Evolutionary conservation across 2,888 invertebrate genomes (phyloP).

Genomic region (Incurvaria masculella): DNA sequence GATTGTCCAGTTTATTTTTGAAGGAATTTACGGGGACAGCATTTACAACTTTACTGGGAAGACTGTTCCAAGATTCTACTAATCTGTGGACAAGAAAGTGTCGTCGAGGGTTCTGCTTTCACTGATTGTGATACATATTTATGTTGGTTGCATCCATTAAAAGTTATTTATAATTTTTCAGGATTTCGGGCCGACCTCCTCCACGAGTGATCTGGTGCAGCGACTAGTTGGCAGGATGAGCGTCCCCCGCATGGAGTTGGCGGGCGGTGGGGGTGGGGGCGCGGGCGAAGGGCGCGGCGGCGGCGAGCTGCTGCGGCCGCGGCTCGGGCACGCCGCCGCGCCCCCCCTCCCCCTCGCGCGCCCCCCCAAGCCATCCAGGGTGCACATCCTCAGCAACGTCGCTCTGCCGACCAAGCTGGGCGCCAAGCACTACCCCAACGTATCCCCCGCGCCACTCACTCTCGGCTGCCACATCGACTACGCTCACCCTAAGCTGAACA

Average conservation of each 20-base stretch:
- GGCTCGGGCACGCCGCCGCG: conserved; percentile 42
- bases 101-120: no score
- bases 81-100: no score
- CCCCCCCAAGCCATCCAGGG: conserved; percentile 45
- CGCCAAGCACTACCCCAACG: conserved; percentile 36
- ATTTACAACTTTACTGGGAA: no score
- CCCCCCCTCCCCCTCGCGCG: conserved; percentile 41
- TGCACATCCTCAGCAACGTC: conserved; percentile 51
- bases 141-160: conserved; percentile 1
- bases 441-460: conserved; percentile 39
- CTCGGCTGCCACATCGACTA: conserved; percentile 43
- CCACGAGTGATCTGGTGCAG: conserved; percentile 49
- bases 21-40: no score
- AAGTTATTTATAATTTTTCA: conserved; percentile 30
- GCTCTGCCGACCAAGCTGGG: conserved; percentile 46
- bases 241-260: conserved; percentile 31
- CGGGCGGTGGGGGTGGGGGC: conserved; percentile 31
- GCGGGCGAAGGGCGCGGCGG: conserved; percentile 36
- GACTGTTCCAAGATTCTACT: no score
- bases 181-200: conserved; percentile 55
- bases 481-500: conserved; percentile 41
- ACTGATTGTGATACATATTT: not conserved
- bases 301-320: conserved; percentile 27
- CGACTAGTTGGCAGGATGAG: conserved; percentile 50
- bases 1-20: no score